A percentile compares a stretch with the other conserved stretches of the same genome.
Evolutionary conservation across 2,797 vertebrate species (phyloP).

Genomic region (Geotrypetes seraphini): DNA sequence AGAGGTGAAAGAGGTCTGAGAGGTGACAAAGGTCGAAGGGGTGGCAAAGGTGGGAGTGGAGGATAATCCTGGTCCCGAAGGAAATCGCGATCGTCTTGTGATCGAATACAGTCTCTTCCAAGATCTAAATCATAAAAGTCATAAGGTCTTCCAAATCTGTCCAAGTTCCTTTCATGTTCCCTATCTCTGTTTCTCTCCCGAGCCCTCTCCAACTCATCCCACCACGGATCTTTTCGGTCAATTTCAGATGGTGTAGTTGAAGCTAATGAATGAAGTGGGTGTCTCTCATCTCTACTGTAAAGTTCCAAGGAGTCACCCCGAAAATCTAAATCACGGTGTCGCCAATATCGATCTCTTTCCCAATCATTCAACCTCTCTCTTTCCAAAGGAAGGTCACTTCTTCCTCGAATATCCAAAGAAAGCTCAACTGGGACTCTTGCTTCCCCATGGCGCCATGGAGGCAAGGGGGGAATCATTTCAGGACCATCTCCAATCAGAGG

Average conservation of each 20-base stretch:
- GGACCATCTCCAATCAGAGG: conserved; percentile 25
- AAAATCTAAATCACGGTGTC: conserved; percentile 52
- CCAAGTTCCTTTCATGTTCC: conserved; percentile 44
- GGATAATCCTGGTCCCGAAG: conserved; percentile 58
- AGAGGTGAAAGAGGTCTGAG: too few species aligned
- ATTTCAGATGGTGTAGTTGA: too few species aligned
- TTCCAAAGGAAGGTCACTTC: conserved; percentile 47
- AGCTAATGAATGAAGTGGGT: too few species aligned
- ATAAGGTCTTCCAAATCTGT: conserved; percentile 58
- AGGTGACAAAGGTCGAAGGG: too few species aligned
- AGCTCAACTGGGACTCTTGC: conserved; percentile 61
- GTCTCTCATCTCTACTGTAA: too few species aligned
- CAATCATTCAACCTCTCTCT: conserved; percentile 55
- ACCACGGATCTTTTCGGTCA: conserved; percentile 52
- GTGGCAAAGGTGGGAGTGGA: neutral
- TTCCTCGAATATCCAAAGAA: conserved; percentile 54
- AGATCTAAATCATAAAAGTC: conserved; percentile 58
- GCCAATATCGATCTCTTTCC: conserved; percentile 72
- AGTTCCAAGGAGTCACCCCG: neutral
- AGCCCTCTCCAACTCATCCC: conserved; percentile 60
- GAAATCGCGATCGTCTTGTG: conserved; percentile 66
- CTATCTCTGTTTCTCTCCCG: conserved; percentile 55
- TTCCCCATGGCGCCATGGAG: conserved; percentile 61
- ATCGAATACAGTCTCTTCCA: conserved; percentile 56
- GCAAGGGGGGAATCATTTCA: conserved; percentile 44